Evolutionary conservation across 2,888 invertebrate species (phyloP).

Genomic region (Linyphia triangularis): DNA sequence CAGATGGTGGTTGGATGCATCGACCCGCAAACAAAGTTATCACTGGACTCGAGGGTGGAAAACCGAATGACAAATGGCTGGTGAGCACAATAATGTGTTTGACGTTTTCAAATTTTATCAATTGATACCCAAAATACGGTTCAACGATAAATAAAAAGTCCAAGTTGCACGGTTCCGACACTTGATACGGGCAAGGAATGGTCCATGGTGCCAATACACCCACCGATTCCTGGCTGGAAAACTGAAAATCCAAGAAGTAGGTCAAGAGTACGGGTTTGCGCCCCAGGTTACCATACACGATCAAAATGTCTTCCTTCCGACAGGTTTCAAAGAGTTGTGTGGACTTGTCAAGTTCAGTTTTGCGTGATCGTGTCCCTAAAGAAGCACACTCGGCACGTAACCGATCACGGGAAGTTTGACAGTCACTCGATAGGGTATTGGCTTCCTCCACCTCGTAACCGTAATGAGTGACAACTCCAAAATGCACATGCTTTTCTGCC

Average conservation of each 20-base stretch:
- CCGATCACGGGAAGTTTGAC: no score
- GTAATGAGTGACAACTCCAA: no score
- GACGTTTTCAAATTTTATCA: not conserved
- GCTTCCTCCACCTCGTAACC: no score
- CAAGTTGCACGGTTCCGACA: not conserved
- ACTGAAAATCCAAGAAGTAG: not conserved
- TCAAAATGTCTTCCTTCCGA: not conserved
- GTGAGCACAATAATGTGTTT: not conserved
- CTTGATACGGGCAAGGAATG: not conserved
- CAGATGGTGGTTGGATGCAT: no score
- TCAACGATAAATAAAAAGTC: not conserved
- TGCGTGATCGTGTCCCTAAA: no score
- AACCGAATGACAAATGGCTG: not conserved
- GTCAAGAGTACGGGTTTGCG: not conserved
- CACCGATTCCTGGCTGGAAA: not conserved
- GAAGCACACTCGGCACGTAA: no score
- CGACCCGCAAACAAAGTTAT: no score
- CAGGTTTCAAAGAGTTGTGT: not conserved
- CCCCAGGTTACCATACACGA: conserved; percentile 10
- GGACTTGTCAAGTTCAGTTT: no score
- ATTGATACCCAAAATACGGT: conserved; percentile 11
- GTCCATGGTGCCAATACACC: not conserved
- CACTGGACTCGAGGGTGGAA: no score
- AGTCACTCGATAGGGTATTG: no score
- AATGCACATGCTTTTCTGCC: no score